phyloP scores from a whole-genome alignment of 2,113 vertebrate genomes.

The Hiodon alosoides region DNA sequence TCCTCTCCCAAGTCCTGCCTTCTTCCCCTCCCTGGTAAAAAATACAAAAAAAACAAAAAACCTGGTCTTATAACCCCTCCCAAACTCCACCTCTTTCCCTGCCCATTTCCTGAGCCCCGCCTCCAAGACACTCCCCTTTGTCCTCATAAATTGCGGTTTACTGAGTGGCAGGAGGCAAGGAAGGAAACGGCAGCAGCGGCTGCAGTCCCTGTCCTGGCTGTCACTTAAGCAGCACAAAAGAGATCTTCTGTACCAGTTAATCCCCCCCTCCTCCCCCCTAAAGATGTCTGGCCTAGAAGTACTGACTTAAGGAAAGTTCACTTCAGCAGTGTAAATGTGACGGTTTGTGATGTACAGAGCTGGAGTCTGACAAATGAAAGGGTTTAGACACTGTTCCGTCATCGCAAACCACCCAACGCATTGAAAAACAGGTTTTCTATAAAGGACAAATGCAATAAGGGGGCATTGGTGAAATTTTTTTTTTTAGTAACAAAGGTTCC shows the following conservation, averaged over 20 bases:
- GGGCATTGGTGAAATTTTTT: conserved; percentile 41
- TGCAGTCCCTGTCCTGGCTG: background rate
- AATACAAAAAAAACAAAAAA: background rate
- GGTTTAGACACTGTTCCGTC: no score
- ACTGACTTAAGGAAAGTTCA: background rate
- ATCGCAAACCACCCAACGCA: no score
- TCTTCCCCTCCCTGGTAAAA: conserved; percentile 92
- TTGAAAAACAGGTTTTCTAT: background rate
- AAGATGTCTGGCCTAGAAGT: conserved; percentile 3
- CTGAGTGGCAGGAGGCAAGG: conserved; percentile 2
- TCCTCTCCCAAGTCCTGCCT: conserved; percentile 95
- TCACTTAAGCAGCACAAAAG: background rate
- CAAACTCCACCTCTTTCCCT: conserved; percentile 29
- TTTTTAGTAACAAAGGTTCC: conserved; percentile 48
- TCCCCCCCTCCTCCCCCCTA: background rate
- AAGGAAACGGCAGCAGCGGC: background rate
- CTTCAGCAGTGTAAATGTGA: background rate
- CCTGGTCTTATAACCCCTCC: conserved; percentile 12
- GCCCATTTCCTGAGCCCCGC: conserved; percentile 32
- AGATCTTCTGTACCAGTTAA: no score
- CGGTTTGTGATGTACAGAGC: background rate
- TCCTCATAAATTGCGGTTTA: background rate
- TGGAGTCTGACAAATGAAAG: background rate
- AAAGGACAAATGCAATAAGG: conserved; percentile 61
- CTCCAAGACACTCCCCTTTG: background rate